A percentile compares a stretch with the other conserved stretches of the same genome.
phyloP scores from a whole-genome alignment of 2,888 invertebrate genomes.

The Drosophila ustulata region DNA sequence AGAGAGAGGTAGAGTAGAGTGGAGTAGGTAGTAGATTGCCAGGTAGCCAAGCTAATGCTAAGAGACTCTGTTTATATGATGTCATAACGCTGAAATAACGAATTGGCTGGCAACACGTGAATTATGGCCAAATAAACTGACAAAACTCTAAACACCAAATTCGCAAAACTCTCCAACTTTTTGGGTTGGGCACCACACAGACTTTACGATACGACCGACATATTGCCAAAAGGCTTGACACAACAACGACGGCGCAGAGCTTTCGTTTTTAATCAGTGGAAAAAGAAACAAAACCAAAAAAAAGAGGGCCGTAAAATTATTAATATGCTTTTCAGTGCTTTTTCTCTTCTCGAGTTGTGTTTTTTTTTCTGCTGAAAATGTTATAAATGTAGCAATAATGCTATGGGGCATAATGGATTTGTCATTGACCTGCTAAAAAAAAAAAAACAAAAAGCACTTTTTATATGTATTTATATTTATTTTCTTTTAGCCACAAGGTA shows the following conservation, averaged over 20 bases:
- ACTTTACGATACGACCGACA: conserved; percentile 10
- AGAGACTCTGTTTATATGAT: conserved; percentile 58
- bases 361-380: conserved; percentile 24
- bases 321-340: conserved; percentile 42
- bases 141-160: conserved; percentile 39
- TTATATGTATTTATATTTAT: conserved; percentile 35
- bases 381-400: conserved; percentile 39
- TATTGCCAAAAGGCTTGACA: conserved; percentile 46
- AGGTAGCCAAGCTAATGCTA: conserved; percentile 13
- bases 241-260: conserved; percentile 35
- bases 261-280: conserved; percentile 75
- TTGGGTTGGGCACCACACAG: conserved; percentile 64
- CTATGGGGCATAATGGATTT: conserved; percentile 54
- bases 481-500: conserved; percentile 56
- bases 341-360: conserved; percentile 9
- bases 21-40: conserved; percentile 1
- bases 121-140: conserved; percentile 59
- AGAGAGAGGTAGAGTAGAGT: neutral
- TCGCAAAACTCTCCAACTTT: conserved; percentile 41
- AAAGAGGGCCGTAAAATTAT: conserved; percentile 44
- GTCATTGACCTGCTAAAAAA: conserved; percentile 73
- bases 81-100: conserved; percentile 65
- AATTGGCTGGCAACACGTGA: conserved; percentile 71
- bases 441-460: conserved; percentile 27
- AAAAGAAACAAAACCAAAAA: conserved; percentile 14